Evolutionary conservation across 2,888 invertebrate species (phyloP).

Genomic region (Caenorhabditis macrosperma): DNA sequence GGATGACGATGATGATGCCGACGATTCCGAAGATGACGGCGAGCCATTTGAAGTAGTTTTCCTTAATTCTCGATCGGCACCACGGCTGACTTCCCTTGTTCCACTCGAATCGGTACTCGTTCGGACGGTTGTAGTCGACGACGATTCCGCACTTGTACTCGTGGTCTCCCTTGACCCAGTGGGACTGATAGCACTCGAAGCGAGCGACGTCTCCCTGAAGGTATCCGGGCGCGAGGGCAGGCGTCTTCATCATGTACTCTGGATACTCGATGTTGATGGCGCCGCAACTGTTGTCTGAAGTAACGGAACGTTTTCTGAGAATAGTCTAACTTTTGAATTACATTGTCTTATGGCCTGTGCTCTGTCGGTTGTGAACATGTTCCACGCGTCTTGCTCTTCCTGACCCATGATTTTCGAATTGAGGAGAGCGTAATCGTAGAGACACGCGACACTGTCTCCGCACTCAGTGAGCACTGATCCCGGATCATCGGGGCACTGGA

Average conservation of each 20-base stretch:
- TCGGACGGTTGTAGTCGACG: conserved; percentile 76
- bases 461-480: conserved; percentile 74
- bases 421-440: conserved; percentile 76
- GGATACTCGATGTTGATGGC: conserved; percentile 80
- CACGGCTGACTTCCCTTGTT: conserved; percentile 79
- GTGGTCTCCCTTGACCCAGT: conserved; percentile 78
- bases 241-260: conserved; percentile 79
- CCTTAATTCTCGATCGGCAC: conserved; percentile 79
- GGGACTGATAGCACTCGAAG: conserved; percentile 79
- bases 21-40: conserved; percentile 74
- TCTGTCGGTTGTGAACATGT: conserved; percentile 69
- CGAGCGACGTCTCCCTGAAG: conserved; percentile 78
- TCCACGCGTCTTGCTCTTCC: conserved; percentile 75
- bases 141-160: conserved; percentile 79
- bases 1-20: conserved; percentile 67
- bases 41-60: conserved; percentile 79
- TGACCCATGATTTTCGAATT: conserved; percentile 77
- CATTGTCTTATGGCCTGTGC: conserved; percentile 71
- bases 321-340: conserved; percentile 31
- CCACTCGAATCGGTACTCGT: conserved; percentile 79
- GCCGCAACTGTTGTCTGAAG: conserved; percentile 79
- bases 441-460: conserved; percentile 78
- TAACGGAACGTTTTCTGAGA: neutral
- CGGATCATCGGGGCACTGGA: conserved; percentile 77
- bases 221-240: conserved; percentile 77